Base-by-base conservation (phyloP, 1,140 invertebrate genomes). In the Drosophila pseudoananassae region DNA sequence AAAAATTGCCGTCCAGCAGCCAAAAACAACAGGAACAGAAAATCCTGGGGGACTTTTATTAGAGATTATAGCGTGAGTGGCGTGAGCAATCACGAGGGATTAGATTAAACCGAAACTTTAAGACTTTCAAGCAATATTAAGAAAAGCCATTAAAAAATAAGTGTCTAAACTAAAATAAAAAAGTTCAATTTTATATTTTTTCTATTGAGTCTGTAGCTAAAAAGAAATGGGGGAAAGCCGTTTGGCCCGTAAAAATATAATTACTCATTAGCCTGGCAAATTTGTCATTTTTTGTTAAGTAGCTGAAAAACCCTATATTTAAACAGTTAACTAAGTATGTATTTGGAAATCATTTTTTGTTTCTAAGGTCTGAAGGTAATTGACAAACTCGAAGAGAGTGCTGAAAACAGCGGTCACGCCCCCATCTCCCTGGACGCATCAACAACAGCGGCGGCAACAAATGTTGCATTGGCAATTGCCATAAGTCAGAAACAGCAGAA, bases 381-480 rank as follows among this genome's bases (percentile, higher is more conserved):
- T 27, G 23, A 27, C 49, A 29, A 20, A 7, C 27, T 46, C 38
- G 6, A 40, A 45, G 46, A 23, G 49, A 33, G 5, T 23, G 25
- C 36, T 36, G 12, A 6, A 38, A 27, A 27, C 14, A 6, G 8
- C 14, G 23, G 38, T 74, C 71, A 74, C 71, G 71, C 71, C 71
- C 60, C 49, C 71, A 74, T 74, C 33, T n/a, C 71, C 15, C 51
- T 63, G 46, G 40, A 49, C 36, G 60, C 61, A 61, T 52, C 49
- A 40, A 38, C 55, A 25, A 59, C 31, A 40, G 45, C 69, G 43
- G 17, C 40, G 10, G 83, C 82, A 87, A 87, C 83, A 87, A 87
- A 87, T 87, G 84, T 88, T 88, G 84, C 84, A 89, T 88, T 88
- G 84, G 84, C 84, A 89, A 88, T 89, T 89, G 84, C 84, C 79